phyloP scores from a whole-genome alignment of 2,113 vertebrate species.

The Catharus fuscescens region DNA sequence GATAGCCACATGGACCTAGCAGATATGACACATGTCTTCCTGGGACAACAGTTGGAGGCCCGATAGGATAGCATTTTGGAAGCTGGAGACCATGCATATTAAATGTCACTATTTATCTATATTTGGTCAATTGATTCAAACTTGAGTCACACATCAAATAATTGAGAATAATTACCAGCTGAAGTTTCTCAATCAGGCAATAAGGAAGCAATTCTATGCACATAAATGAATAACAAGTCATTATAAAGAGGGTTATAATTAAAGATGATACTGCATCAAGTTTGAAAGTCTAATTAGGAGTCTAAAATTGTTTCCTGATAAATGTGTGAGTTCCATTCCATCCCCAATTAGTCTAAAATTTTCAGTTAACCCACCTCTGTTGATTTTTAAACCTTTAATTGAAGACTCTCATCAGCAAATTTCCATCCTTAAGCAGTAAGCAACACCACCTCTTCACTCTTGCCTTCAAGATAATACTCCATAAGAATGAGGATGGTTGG shows the following conservation, averaged over 20 bases:
- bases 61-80: neutral
- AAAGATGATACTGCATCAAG: conserved; percentile 25
- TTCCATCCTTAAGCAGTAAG: neutral
- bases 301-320: conserved; percentile 53
- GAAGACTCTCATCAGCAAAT: neutral
- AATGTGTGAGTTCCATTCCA: neutral
- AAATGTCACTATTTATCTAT: neutral
- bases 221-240: conserved; percentile 33
- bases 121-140: conserved; percentile 5
- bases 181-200: conserved; percentile 35
- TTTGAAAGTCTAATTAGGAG: conserved; percentile 42
- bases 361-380: neutral
- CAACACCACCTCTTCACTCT: neutral
- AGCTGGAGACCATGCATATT: neutral
- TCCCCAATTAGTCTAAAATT: neutral
- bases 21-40: neutral
- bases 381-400: neutral
- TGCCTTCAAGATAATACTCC: neutral
- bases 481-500: neutral
- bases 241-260: conserved; percentile 32
- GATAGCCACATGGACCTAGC: neutral
- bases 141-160: conserved; percentile 15
- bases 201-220: conserved; percentile 38
- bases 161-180: conserved; percentile 28
- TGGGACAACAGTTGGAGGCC: neutral